Percentiles rank a stretch among this genome's conserved stretches.
Evolutionary conservation across 2,797 vertebrate species (phyloP).

Genomic region (Sphenopsis melanotis): DNA sequence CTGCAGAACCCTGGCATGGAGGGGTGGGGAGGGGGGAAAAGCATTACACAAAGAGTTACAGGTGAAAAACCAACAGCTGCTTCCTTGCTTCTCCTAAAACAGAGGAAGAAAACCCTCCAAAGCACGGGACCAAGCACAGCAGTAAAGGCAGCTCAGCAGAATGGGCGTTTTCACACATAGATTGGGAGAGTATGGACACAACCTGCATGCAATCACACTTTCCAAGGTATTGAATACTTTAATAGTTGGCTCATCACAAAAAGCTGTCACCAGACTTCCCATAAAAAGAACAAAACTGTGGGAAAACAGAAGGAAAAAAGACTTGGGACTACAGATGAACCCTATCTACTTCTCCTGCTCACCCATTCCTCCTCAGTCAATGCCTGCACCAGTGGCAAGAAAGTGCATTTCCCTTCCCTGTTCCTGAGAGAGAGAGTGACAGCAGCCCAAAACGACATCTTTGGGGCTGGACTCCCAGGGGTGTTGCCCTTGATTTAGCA

Average conservation of each 20-base stretch:
- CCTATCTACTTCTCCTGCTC: neutral
- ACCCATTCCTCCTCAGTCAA: neutral
- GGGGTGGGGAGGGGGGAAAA: neutral
- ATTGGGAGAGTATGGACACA: neutral
- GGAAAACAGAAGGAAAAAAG: neutral
- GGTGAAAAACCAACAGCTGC: neutral
- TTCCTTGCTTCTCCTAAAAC: neutral
- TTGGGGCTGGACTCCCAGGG: neutral
- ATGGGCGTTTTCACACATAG: neutral
- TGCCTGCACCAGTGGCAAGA: neutral
- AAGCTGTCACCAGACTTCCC: rapidly evolving
- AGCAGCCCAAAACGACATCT: neutral
- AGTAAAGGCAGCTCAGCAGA: neutral
- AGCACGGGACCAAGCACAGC: rapidly evolving
- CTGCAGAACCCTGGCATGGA: slow-evolving; percentile 73
- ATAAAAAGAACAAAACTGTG: neutral
- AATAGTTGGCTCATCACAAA: neutral
- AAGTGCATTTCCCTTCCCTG: neutral
- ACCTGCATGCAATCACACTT: neutral
- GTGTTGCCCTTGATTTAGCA: neutral
- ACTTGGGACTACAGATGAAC: neutral
- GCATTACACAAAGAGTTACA: slow-evolving; percentile 3
- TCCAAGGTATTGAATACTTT: neutral
- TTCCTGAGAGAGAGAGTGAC: neutral
- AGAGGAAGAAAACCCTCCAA: neutral